A percentile compares a stretch with the other conserved stretches of the same genome.
phyloP scores from a whole-genome alignment of 2,797 vertebrate species.

The Decapterus maruadsi region DNA sequence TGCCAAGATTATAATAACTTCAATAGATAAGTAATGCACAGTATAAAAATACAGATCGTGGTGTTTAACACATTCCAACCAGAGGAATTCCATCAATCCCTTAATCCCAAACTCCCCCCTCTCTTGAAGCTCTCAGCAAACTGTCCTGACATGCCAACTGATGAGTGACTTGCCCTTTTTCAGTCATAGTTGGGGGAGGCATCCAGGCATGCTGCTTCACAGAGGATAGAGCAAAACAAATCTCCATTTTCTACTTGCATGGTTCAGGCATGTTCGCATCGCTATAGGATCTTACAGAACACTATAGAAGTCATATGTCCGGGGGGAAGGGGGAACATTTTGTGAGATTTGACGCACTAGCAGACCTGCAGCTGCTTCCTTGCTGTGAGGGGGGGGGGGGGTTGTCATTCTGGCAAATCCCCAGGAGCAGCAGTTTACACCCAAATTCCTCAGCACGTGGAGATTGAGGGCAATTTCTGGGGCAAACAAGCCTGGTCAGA shows the following conservation, averaged over 20 bases:
- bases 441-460: conserved; percentile 67
- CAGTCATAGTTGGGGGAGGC: not conserved
- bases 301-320: not conserved
- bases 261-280: not conserved
- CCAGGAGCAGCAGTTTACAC: conserved; percentile 40
- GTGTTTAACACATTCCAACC: not conserved
- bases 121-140: conserved; percentile 12
- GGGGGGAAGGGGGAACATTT: not conserved
- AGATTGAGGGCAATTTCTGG: not conserved
- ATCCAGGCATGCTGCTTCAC: conserved; percentile 28
- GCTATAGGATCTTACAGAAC: not conserved
- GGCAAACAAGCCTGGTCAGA: conserved; percentile 47
- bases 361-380: not conserved
- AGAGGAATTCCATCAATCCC: conserved; percentile 16
- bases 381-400: not conserved
- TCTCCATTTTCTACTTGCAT: not conserved
- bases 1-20: not conserved
- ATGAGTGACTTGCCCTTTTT: not conserved
- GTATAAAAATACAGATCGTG: not conserved
- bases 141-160: conserved; percentile 39
- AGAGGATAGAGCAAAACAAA: not conserved
- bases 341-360: not conserved
- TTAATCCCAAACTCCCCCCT: conserved; percentile 1
- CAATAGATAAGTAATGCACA: not conserved
- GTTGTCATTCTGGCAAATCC: conserved; percentile 14